These are phyloP conservation scores for Molossus molossus DNA, from an alignment of 2,797 vertebrate species.

Conservation along the genomic window DNA sequence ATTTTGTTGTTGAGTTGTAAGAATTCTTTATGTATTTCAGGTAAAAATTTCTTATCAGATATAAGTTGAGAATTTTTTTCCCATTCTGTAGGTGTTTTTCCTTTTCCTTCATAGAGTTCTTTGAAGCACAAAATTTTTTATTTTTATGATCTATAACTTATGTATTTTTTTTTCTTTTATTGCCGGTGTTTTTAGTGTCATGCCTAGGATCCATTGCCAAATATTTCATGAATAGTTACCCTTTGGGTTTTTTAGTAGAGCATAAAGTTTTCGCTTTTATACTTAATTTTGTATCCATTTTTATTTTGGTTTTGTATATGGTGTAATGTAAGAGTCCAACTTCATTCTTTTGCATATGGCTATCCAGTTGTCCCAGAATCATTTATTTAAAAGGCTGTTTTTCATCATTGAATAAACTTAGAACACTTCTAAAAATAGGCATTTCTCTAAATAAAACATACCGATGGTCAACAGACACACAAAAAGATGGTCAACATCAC, in stretches of 20 bases:
- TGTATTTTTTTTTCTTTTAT: neutral
- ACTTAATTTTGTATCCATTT: neutral
- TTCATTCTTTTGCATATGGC: neutral
- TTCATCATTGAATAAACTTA: neutral
- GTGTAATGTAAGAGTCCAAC: too few relatives aligned
- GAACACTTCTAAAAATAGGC: neutral
- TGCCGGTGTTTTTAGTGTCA: neutral
- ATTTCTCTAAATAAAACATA: neutral
- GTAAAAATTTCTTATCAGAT: neutral
- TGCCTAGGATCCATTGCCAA: neutral
- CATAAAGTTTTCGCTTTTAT: neutral
- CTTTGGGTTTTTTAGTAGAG: neutral
- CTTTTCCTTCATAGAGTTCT: neutral
- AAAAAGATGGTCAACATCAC: neutral
- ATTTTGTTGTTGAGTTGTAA: neutral
- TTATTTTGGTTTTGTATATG: too few relatives aligned
- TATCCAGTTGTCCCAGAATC: neutral
- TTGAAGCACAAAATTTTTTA: neutral
- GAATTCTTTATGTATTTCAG: neutral
- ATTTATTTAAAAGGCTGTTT: neutral
- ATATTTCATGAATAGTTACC: neutral
- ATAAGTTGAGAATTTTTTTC: neutral
- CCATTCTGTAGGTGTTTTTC: neutral
- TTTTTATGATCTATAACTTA: neutral
- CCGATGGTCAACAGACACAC: neutral